Evolutionary conservation across 2,888 invertebrate genomes (phyloP).

Genomic region (Rhogogaster chlorosoma): DNA sequence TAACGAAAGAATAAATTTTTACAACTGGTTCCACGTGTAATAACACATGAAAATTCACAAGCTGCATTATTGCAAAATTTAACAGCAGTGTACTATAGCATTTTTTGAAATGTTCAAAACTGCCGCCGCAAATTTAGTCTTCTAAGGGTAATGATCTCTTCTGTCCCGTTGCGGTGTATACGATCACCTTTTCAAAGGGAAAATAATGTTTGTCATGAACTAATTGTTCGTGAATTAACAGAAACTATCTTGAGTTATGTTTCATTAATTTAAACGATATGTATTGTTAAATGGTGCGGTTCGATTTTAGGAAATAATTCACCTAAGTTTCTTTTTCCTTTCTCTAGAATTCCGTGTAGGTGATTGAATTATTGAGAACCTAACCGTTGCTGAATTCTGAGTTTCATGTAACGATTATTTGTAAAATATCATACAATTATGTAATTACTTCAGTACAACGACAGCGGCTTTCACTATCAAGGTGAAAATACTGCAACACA

Average conservation of each 20-base stretch:
- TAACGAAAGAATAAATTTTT: background rate
- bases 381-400: background rate
- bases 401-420: background rate
- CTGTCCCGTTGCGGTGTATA: background rate
- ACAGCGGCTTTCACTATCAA: background rate
- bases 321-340: background rate
- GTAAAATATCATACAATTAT: background rate
- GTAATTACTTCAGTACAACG: background rate
- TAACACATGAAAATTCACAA: too few relatives aligned
- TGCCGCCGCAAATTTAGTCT: background rate
- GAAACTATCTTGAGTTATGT: too few relatives aligned
- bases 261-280: too few relatives aligned
- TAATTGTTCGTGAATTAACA: too few relatives aligned
- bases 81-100: too few relatives aligned
- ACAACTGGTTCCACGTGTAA: background rate
- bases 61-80: too few relatives aligned
- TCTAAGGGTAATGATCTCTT: background rate
- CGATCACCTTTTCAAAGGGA: background rate
- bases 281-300: too few relatives aligned
- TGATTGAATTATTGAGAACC: background rate
- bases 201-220: background rate
- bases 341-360: background rate
- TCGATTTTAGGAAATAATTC: background rate
- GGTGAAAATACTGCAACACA: background rate
- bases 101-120: background rate